A percentile compares a stretch with the other conserved stretches of the same genome.
Evolutionary conservation across 2,888 invertebrate species (phyloP).

Genomic region (Nowickia ferox): DNA sequence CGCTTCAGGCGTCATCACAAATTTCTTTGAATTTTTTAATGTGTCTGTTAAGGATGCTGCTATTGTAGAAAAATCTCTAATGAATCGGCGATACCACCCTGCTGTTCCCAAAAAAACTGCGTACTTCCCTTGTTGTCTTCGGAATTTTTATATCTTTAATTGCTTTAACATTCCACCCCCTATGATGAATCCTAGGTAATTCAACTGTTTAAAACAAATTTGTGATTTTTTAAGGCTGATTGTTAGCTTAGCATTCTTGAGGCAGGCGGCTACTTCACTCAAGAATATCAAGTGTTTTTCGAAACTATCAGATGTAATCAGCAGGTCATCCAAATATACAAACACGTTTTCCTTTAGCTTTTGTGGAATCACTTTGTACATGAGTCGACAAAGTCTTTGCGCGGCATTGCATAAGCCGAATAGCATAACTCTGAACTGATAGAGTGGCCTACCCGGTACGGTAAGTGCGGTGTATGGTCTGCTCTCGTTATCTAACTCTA

Average conservation of each 20-base stretch:
- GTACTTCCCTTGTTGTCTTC: too few species aligned
- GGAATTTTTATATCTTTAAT: too few species aligned
- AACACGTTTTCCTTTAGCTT: conserved; percentile 19
- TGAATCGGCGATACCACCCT: too few species aligned
- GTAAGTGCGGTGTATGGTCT: too few species aligned
- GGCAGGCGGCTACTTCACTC: conserved; percentile 25
- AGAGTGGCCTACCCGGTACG: too few species aligned
- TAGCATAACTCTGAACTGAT: neutral
- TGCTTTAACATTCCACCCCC: conserved; percentile 35
- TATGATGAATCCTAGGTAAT: conserved; percentile 62
- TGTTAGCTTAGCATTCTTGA: conserved; percentile 49
- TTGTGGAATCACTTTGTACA: neutral
- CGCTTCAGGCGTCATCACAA: too few species aligned
- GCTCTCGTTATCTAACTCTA: too few species aligned
- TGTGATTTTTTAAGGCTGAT: conserved; percentile 53
- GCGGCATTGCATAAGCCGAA: neutral
- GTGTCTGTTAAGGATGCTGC: too few species aligned
- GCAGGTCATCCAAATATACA: conserved; percentile 55
- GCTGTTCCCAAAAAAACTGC: too few species aligned
- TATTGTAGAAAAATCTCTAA: too few species aligned
- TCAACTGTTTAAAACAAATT: conserved; percentile 64
- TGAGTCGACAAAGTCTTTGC: neutral
- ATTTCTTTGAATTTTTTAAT: too few species aligned
- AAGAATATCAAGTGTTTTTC: conserved; percentile 7
- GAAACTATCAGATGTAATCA: conserved; percentile 52